These are phyloP conservation scores for Phrynosoma blainvillii DNA, from an alignment of 2,113 vertebrate species.

Conservation along the genomic window DNA sequence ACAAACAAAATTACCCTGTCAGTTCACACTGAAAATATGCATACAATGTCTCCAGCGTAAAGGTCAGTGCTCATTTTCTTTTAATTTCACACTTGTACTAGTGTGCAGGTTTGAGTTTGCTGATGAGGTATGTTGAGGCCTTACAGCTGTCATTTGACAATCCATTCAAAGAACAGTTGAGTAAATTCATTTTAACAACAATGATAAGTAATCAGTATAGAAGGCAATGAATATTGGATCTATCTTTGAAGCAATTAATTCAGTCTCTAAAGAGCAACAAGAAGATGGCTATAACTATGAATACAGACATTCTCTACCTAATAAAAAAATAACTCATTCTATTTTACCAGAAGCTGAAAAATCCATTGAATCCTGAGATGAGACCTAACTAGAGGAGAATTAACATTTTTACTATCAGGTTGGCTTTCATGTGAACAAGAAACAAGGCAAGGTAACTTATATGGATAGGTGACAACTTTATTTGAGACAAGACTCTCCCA, in stretches of 20 bases:
- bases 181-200: slow-evolving; percentile 56
- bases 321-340: neutral
- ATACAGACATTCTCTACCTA: neutral
- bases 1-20: slow-evolving; percentile 40
- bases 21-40: slow-evolving; percentile 27
- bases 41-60: slow-evolving; percentile 26
- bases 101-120: neutral
- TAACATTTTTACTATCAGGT: no score
- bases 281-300: slow-evolving; percentile 1
- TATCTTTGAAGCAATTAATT: slow-evolving; percentile 55
- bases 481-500: no score
- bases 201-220: slow-evolving; percentile 49
- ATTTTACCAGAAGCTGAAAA: no score
- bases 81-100: slow-evolving; percentile 41
- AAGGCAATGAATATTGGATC: slow-evolving; percentile 28
- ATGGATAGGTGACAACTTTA: no score
- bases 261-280: slow-evolving; percentile 43
- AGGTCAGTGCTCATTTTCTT: slow-evolving; percentile 47
- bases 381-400: no score
- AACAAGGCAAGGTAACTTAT: no score
- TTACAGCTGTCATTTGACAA: slow-evolving; percentile 49
- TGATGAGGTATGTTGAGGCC: slow-evolving; percentile 51
- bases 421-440: no score
- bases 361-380: no score
- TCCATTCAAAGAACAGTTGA: slow-evolving; percentile 48